These are phyloP conservation scores for Eupithecia abbreviata DNA, from an alignment of 2,888 invertebrate genomes.

Conservation along the genomic window DNA sequence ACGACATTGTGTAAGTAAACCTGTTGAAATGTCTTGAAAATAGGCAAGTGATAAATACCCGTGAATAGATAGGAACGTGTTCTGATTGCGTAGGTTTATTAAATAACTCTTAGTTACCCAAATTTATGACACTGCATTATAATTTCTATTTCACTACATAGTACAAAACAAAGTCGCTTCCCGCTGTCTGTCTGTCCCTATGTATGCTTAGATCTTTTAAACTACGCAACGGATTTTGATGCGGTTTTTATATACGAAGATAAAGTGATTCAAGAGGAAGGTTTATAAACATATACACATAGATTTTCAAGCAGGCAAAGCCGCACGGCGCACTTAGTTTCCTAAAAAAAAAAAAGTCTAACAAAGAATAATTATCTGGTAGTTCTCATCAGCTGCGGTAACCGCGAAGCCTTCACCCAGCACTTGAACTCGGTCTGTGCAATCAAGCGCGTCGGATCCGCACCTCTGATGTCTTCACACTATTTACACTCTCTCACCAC, in stretches of 20 bases:
- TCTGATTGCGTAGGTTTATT: not conserved
- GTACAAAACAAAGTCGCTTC: no score
- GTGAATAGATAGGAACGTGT: not conserved
- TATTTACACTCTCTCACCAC: constrained; percentile 26
- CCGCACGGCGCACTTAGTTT: no score
- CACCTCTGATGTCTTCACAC: constrained; percentile 47
- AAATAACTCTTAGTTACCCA: not conserved
- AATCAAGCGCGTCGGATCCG: constrained; percentile 67
- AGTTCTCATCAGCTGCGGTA: constrained; percentile 27
- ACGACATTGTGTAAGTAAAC: not conserved
- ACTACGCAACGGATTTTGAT: no score
- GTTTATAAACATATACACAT: no score
- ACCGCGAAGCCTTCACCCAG: constrained; percentile 75
- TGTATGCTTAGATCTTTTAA: no score
- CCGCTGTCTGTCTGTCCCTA: no score
- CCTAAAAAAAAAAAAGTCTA: not conserved
- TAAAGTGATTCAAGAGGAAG: no score
- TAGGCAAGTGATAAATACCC: not conserved
- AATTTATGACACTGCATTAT: not conserved
- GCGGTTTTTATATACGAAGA: no score
- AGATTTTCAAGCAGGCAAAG: no score
- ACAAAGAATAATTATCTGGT: constrained; percentile 7
- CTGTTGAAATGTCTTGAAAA: not conserved
- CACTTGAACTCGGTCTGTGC: constrained; percentile 78
- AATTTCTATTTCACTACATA: not conserved